Base-by-base conservation (phyloP, 2,797 vertebrate species). In the Sebastes cheni region DNA sequence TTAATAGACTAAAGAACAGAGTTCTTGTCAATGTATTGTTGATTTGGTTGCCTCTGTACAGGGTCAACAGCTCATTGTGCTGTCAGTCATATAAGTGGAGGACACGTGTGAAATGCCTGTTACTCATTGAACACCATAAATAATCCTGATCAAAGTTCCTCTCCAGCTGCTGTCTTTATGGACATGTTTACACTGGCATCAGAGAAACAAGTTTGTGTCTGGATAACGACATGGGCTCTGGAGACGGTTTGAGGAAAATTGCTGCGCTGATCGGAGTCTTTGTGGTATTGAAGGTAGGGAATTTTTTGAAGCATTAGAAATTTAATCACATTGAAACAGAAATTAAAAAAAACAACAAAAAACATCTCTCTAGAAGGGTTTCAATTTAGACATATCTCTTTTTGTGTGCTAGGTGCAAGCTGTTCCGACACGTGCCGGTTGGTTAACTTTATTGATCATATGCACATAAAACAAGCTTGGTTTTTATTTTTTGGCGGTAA, bases 91-190 rank as follows among this genome's bases (percentile, higher is more conserved):
- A 20, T n/a, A 14, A 52, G 39, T 27, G 59, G 8, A 46, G 6
- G 23, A 66, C 68, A 67, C 8, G 9, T 71, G 75, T 76, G 22
- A 77, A 61, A 29, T 16, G 11, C 14, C 27, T 46, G 84, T 91
- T 86, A 92, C 68, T 88, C 42, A 91, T 92, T 92, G 83, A 86
- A 85, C 59, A 23, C 18, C 0, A 6, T 36, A 39, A 39, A 5
- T 39, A 22, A 74, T 66, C 52, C 54, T 20, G 93, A 89, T 87
- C 94, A 95, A 95, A 95, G 95, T 92, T 85, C 91, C 55, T 52
- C 25, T 50, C 8, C 6, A 2, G 27, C 34, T 23, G 11, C 18
- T 25, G 39, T 62, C 69, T 92, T 92, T 81, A 89, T 66, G 25
- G 46, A 0, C 5, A 27, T 77, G 71, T 88, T 91, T 72, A 72